Percentiles rank a stretch among this genome's conserved stretches.
phyloP scores from a whole-genome alignment of 2,113 vertebrate genomes.

The Solenodon paradoxus region DNA sequence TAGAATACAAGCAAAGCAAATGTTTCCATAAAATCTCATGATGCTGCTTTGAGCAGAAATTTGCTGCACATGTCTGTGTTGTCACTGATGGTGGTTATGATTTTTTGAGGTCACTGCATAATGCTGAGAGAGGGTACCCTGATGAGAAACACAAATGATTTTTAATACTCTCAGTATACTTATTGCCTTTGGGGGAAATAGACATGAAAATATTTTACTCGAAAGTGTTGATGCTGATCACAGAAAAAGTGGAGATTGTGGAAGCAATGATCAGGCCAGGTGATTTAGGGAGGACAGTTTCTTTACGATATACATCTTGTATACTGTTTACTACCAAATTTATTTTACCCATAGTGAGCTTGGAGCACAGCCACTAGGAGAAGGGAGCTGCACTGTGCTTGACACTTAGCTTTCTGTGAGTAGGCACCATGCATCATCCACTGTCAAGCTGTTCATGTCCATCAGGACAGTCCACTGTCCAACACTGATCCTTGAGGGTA shows the following conservation, averaged over 20 bases:
- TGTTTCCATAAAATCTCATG: not conserved
- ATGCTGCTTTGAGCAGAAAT: not conserved
- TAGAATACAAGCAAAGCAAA: not conserved
- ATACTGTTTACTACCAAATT: too few relatives aligned
- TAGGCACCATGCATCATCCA: not conserved
- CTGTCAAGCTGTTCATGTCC: too few relatives aligned
- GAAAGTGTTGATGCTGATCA: not conserved
- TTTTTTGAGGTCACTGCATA: not conserved
- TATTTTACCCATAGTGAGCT: not conserved
- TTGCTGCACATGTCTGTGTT: not conserved
- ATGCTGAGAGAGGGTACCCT: not conserved
- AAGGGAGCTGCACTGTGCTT: not conserved
- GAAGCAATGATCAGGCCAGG: not conserved
- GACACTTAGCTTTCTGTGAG: not conserved
- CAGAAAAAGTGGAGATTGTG: not conserved
- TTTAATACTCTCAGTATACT: not conserved
- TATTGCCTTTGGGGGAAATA: not conserved
- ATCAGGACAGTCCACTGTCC: too few relatives aligned
- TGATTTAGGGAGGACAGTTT: not conserved
- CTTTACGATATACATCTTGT: not conserved
- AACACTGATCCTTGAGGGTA: not conserved
- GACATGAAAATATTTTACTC: not conserved
- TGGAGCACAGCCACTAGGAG: not conserved
- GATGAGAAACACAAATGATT: not conserved
- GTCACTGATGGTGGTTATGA: not conserved